These are phyloP conservation scores for Notodonta dromedarius DNA, from an alignment of 2,888 invertebrate species.

Conservation along the genomic window DNA sequence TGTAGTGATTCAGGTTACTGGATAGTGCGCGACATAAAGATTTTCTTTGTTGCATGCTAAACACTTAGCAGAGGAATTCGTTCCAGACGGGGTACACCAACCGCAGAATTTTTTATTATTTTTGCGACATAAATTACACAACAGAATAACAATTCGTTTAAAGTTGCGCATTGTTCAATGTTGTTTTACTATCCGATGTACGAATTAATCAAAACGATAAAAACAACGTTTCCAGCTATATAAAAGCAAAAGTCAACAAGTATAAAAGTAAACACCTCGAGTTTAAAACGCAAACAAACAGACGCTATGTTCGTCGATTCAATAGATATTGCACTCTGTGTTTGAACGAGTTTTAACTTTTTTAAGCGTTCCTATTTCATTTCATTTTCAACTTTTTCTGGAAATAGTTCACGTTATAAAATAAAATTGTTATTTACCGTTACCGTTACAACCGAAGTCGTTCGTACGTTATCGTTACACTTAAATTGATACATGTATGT, in stretches of 20 bases:
- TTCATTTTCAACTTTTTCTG: background rate
- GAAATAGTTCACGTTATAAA: background rate
- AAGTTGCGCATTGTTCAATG: background rate
- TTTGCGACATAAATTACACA: background rate
- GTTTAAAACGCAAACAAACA: conserved; percentile 41
- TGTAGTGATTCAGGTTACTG: too few species aligned
- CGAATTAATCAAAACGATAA: background rate
- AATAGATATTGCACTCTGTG: conserved; percentile 43
- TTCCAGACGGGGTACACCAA: too few species aligned
- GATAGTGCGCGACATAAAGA: too few species aligned
- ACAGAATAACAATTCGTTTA: background rate
- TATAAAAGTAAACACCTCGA: conserved; percentile 40
- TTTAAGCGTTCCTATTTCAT: conserved; percentile 25
- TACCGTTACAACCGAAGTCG: too few species aligned
- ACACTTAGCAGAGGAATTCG: too few species aligned
- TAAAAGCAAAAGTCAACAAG: conserved; percentile 46
- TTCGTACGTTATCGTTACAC: too few species aligned
- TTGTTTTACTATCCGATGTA: background rate
- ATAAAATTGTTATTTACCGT: background rate
- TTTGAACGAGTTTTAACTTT: conserved; percentile 37
- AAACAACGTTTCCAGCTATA: conserved; percentile 27
- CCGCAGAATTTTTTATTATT: too few species aligned
- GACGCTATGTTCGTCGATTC: conserved; percentile 34
- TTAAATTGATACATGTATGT: too few species aligned
- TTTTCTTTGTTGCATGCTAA: too few species aligned